A percentile compares a stretch with the other conserved stretches of the same genome.
These are phyloP conservation scores for Perca flavescens DNA, from an alignment of 2,113 vertebrate species.

Conservation along the genomic window DNA sequence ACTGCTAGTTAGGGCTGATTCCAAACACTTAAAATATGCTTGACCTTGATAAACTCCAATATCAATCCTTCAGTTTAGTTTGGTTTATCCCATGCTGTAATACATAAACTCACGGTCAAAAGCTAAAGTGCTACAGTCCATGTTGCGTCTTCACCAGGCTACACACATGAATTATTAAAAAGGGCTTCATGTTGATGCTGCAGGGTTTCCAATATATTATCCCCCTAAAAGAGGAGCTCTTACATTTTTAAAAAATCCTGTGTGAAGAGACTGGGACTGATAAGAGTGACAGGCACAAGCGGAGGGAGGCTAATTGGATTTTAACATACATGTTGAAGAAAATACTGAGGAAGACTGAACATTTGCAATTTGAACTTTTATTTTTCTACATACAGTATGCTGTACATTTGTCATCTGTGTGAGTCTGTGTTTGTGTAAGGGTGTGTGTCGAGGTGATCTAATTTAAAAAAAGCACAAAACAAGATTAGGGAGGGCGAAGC, in stretches of 20 bases:
- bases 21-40: background rate
- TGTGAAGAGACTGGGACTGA: slow-evolving; percentile 48
- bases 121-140: slow-evolving; percentile 59
- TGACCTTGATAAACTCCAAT: background rate
- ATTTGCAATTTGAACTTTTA: slow-evolving; percentile 12
- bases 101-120: slow-evolving; percentile 19
- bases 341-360: slow-evolving; percentile 43
- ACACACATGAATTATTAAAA: slow-evolving; percentile 82
- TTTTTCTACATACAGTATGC: background rate
- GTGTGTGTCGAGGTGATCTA: slow-evolving; percentile 46
- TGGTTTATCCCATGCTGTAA: background rate
- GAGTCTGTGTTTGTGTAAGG: background rate
- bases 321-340: slow-evolving; percentile 53
- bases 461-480: slow-evolving; percentile 63
- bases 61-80: background rate
- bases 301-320: slow-evolving; percentile 71
- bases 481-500: slow-evolving; percentile 47
- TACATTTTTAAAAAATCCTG: slow-evolving; percentile 79
- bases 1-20: no score
- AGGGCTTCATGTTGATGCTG: slow-evolving; percentile 78
- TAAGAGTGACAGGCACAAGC: slow-evolving; percentile 70
- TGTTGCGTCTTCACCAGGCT: slow-evolving; percentile 60
- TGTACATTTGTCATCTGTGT: background rate
- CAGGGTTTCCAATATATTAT: slow-evolving; percentile 75
- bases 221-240: slow-evolving; percentile 59